Conservation (phyloP, 1,140 invertebrate genomes). For the Rhagoletis zephyria region DNA sequence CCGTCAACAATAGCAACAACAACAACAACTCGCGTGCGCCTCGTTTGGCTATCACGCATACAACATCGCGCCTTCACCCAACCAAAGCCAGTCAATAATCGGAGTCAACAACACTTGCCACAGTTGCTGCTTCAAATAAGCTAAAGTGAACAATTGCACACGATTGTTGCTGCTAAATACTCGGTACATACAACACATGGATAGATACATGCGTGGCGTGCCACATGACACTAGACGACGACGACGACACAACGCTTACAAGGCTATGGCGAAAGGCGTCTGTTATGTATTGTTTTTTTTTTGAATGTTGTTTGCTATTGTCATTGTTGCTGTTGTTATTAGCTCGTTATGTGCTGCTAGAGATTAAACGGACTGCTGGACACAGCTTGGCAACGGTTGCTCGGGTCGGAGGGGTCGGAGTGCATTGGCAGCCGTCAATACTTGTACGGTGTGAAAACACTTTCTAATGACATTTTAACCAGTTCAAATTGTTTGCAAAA, state of each 20-base stretch:
- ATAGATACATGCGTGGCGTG: background rate
- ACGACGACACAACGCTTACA: background rate
- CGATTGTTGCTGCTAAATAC: background rate
- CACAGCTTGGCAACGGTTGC: background rate
- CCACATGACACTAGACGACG: background rate
- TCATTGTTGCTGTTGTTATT: background rate
- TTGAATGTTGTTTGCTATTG: background rate
- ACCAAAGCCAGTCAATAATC: background rate
- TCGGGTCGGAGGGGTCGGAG: background rate
- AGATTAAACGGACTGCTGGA: conserved; percentile 19
- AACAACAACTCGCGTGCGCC: background rate
- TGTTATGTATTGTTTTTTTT: background rate
- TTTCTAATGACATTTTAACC: conserved; percentile 50
- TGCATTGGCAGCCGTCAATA: conserved; percentile 27
- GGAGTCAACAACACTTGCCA: conserved; percentile 30
- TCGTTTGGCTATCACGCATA: background rate
- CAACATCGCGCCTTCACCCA: background rate
- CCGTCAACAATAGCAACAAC: background rate
- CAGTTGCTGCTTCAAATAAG: background rate
- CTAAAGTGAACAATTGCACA: conserved; percentile 6
- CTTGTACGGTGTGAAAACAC: conserved; percentile 39
- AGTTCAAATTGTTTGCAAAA: conserved; percentile 36
- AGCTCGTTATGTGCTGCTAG: background rate
- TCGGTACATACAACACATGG: too few species aligned
- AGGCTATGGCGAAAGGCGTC: conserved; percentile 18